These are phyloP conservation scores for Balaenoptera acutorostrata DNA, from an alignment of 2,113 vertebrate genomes.

Conservation along the genomic window DNA sequence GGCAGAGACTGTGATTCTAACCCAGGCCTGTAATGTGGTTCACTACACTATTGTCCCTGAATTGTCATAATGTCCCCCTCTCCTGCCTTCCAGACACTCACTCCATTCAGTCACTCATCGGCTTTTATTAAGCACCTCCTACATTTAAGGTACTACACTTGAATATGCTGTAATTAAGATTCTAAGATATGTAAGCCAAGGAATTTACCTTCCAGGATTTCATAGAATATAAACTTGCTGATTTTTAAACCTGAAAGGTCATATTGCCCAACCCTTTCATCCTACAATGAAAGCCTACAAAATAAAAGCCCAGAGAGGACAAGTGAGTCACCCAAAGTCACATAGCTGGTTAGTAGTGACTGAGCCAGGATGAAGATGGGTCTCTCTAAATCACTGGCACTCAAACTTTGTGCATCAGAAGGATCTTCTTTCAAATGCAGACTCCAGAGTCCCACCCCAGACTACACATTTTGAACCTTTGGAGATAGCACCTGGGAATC, in stretches of 20 bases:
- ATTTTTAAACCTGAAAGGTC: neutral
- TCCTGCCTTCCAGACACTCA: neutral
- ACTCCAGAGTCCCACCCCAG: neutral
- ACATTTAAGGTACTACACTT: neutral
- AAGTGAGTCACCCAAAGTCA: neutral
- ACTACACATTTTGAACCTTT: neutral
- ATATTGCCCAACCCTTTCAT: neutral
- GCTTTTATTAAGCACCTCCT: neutral
- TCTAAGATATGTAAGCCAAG: neutral
- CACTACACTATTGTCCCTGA: neutral
- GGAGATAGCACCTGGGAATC: neutral
- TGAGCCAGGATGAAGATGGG: neutral
- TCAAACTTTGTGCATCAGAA: neutral
- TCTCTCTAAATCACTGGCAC: neutral
- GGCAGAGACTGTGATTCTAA: neutral
- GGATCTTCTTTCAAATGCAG: neutral
- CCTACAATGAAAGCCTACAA: neutral
- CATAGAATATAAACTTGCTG: constrained; percentile 22
- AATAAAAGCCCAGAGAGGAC: neutral
- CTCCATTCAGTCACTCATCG: constrained; percentile 11
- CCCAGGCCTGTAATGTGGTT: neutral
- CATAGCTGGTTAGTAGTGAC: neutral
- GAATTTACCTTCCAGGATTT: constrained; percentile 33
- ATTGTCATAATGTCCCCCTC: neutral
- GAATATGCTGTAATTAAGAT: neutral